Conservation (phyloP, 2,888 invertebrate species). For the Paralinhomoeus sp. region DNA sequence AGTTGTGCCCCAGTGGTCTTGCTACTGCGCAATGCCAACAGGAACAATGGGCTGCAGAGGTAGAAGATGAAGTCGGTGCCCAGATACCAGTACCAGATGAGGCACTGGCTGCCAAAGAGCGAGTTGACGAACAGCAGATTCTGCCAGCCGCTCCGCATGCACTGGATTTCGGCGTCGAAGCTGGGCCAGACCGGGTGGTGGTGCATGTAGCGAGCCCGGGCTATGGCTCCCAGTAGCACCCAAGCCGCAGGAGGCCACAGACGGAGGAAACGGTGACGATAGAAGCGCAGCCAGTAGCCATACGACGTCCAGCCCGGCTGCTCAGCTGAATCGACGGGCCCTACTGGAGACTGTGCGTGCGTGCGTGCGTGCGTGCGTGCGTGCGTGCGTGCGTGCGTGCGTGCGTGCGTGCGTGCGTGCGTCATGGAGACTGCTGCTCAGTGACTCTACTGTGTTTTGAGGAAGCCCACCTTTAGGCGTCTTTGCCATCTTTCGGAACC, state of each 20-base stretch:
- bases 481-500: constrained; percentile 8
- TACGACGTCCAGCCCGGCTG: too few species aligned
- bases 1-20: constrained; percentile 2
- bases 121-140: constrained; percentile 15
- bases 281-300: constrained; percentile 18
- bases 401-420: too few species aligned
- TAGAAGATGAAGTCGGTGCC: constrained; percentile 25
- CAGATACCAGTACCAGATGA: constrained; percentile 10
- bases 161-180: constrained; percentile 22
- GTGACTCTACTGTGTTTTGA: too few species aligned
- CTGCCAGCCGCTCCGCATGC: constrained; percentile 19
- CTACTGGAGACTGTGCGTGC: too few species aligned
- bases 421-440: too few species aligned
- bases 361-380: too few species aligned
- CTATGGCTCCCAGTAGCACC: constrained; percentile 10
- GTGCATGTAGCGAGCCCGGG: too few species aligned
- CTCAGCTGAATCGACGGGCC: too few species aligned
- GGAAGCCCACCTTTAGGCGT: neutral
- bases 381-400: too few species aligned
- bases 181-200: constrained; percentile 14
- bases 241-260: constrained; percentile 24
- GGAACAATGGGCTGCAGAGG: constrained; percentile 20
- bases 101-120: neutral
- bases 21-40: constrained; percentile 13
- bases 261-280: constrained; percentile 20